Evolutionary conservation across 2,113 vertebrate species (phyloP), one percentile per base, ranked within the genome.

Genomic region (Triplophysa siluroides): DNA sequence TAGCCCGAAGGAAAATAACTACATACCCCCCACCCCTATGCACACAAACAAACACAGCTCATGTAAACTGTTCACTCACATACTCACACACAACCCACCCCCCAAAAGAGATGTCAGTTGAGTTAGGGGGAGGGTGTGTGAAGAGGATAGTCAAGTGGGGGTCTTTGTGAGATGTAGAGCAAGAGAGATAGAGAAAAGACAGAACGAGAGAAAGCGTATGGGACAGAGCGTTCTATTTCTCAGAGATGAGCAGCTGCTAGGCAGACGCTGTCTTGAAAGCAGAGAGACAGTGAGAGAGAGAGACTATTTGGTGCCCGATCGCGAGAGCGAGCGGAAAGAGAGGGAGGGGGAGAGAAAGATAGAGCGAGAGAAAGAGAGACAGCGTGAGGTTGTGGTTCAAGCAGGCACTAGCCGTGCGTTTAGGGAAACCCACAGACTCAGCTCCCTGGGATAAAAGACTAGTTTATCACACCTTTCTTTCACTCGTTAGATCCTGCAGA

Each of bases 141-240:
- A 88, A 87, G 86, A 85, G 90, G 83, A 85, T 85, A 87, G 85
- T 86, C 76, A 68, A 83, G 84, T 75, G 86, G 87, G 83, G 86
- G 86, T 86, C 85, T 88, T 84, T 87, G 86, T 86, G 84, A 82
- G 58, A 78, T 19, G 47, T 74, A 13, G 72, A 64, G 50, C 43
- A 60, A 38, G 69, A 75, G 61, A 79, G 88, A 63, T 65, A 61
- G 70, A 69, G 68, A 68, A 79, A 69, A 63, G 33, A 33, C 66
- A 66, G 63, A 63, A 52, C 56, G 43, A 26, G 80, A 71, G 73
- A 10, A 43, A 73, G 73, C 16, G 70, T 60, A 67, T 75, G 87
- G 88, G 73, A 89, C 88, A 89, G 67, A 81, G 88, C 78, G 90
- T 92, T 92, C 89, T 89, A 89, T 91, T 92, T 92, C 91, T 90